phyloP scores from a whole-genome alignment of 2,888 invertebrate species.

The Seira ritae region DNA sequence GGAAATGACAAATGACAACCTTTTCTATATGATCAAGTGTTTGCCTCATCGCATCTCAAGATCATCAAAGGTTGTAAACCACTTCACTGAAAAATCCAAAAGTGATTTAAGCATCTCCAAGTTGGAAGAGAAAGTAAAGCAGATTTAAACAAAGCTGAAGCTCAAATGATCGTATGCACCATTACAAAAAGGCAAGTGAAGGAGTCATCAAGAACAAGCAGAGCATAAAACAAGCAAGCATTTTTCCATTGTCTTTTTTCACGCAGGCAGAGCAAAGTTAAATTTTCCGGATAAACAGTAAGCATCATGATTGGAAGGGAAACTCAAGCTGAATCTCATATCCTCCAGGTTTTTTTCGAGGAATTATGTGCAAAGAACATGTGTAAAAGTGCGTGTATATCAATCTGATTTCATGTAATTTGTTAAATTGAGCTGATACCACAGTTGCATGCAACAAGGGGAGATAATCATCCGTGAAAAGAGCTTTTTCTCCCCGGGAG shows the following conservation, averaged over 20 bases:
- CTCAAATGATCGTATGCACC: no score
- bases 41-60: no score
- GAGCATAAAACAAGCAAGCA: background rate
- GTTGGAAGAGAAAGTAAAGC: no score
- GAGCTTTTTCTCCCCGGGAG: background rate
- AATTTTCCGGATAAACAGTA: no score
- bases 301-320: no score
- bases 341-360: background rate
- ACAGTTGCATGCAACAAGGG: constrained; percentile 22
- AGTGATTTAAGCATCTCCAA: no score
- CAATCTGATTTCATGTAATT: constrained; percentile 8
- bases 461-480: constrained; percentile 57
- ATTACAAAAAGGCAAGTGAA: no score
- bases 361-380: constrained; percentile 4
- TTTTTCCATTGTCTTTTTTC: background rate
- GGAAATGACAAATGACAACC: no score
- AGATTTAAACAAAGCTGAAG: no score
- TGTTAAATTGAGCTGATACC: constrained; percentile 47
- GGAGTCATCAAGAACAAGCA: background rate
- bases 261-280: background rate
- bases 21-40: no score
- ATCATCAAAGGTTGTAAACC: no score
- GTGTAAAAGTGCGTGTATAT: constrained; percentile 28
- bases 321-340: background rate
- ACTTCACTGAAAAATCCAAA: no score